Evolutionary conservation across 2,797 vertebrate species (phyloP).

Genomic region (Peromyscus nudipes): DNA sequence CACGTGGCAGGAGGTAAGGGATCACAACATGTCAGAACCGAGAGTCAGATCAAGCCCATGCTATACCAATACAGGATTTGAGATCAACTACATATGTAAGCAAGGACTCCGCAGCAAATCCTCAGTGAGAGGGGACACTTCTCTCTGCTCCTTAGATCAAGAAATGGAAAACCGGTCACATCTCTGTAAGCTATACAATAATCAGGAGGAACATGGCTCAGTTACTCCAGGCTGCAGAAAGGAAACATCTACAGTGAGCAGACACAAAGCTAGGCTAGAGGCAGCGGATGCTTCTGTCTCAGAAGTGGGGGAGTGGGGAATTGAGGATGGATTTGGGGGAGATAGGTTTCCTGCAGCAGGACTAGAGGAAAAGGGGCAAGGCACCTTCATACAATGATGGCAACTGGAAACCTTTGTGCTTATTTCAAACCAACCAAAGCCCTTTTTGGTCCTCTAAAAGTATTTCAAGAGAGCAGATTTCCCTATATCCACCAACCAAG

Average conservation of each 20-base stretch:
- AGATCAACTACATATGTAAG: conserved; percentile 71
- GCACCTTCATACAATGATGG: background rate
- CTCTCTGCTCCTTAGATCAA: conserved; percentile 76
- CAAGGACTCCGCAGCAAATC: conserved; percentile 72
- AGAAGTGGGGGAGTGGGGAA: conserved; percentile 32
- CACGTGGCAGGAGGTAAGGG: background rate
- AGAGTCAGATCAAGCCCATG: conserved; percentile 68
- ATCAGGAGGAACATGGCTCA: conserved; percentile 67
- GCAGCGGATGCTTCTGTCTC: conserved; percentile 57
- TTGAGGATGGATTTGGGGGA: background rate
- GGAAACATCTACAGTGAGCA: conserved; percentile 71
- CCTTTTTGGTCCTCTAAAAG: background rate
- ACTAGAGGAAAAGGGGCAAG: background rate
- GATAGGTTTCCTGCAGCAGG: conserved; percentile 33
- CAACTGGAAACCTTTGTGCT: background rate
- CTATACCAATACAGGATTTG: conserved; percentile 65
- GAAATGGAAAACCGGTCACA: conserved; percentile 72
- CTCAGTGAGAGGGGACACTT: conserved; percentile 52
- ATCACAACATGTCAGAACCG: conserved; percentile 69
- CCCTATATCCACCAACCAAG: conserved; percentile 6
- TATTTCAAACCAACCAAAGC: conserved; percentile 14
- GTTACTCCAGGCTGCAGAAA: conserved; percentile 66
- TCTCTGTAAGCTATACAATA: conserved; percentile 74
- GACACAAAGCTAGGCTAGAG: conserved; percentile 84
- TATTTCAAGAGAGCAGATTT: conserved; percentile 34